These are phyloP conservation scores for Drosophila lowei DNA, from an alignment of 1,140 invertebrate genomes.

Conservation along the genomic window DNA sequence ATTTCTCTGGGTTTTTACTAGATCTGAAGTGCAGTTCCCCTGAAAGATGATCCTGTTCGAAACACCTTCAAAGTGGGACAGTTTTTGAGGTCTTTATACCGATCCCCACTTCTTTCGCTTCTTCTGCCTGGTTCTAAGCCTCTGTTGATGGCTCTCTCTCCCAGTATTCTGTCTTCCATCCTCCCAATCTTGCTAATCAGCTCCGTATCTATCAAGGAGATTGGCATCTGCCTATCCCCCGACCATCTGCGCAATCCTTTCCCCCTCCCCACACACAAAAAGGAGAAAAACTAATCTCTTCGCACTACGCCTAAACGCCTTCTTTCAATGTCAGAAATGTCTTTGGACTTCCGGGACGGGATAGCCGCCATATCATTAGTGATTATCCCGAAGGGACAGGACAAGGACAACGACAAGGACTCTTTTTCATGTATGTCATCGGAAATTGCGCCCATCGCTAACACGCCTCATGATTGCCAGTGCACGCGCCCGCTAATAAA, in stretches of 20 bases:
- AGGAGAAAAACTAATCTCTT: slow-evolving; percentile 41
- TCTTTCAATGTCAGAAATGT: slow-evolving; percentile 20
- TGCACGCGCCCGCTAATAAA: slow-evolving; percentile 75
- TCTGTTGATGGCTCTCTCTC: too few relatives aligned
- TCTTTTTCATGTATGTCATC: slow-evolving; percentile 71
- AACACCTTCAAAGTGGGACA: too few relatives aligned
- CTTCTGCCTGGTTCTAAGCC: too few relatives aligned
- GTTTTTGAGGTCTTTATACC: too few relatives aligned
- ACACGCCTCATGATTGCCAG: slow-evolving; percentile 74
- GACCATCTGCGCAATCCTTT: slow-evolving; percentile 16
- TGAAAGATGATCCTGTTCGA: too few relatives aligned
- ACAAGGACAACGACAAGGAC: slow-evolving; percentile 2
- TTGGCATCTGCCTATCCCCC: not conserved
- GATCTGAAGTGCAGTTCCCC: too few relatives aligned
- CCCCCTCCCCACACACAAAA: not conserved
- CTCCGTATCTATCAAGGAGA: too few relatives aligned
- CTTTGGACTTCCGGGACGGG: slow-evolving; percentile 26
- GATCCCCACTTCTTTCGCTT: too few relatives aligned
- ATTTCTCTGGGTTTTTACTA: too few relatives aligned
- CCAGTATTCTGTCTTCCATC: too few relatives aligned
- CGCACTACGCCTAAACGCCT: slow-evolving; percentile 53
- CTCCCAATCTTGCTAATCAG: too few relatives aligned
- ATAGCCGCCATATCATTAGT: slow-evolving; percentile 33
- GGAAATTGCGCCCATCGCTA: slow-evolving; percentile 69
- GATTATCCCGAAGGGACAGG: slow-evolving; percentile 59